A percentile compares a stretch with the other conserved stretches of the same genome.
phyloP scores from a whole-genome alignment of 2,113 vertebrate species.

The Podarcis muralis region DNA sequence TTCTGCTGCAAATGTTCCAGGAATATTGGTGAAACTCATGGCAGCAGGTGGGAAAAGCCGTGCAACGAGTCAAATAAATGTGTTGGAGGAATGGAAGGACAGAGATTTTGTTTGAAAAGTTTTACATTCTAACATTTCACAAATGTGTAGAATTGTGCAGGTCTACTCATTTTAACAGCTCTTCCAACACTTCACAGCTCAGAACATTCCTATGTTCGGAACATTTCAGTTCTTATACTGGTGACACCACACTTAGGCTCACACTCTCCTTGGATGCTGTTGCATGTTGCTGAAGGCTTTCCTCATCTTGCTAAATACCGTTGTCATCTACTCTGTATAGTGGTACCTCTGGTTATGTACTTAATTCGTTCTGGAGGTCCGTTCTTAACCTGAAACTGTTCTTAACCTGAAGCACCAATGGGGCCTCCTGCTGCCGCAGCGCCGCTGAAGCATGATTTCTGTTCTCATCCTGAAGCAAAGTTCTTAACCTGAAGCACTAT shows the following conservation, averaged over 20 bases:
- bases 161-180: not conserved
- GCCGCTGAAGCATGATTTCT: no score
- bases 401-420: no score
- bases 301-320: not conserved
- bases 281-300: not conserved
- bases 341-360: no score
- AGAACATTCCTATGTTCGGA: not conserved
- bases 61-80: not conserved
- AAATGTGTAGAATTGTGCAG: not conserved
- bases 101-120: not conserved
- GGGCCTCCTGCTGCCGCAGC: no score
- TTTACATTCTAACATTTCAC: not conserved
- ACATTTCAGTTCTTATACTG: not conserved
- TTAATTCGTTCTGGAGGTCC: no score
- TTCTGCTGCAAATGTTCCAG: constrained; percentile 18
- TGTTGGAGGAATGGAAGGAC: not conserved
- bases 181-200: not conserved
- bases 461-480: no score
- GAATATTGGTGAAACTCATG: not conserved
- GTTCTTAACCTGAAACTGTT: no score
- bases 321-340: not conserved
- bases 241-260: no score
- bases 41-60: not conserved
- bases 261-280: no score
- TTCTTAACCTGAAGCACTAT: no score